These are phyloP conservation scores for Blastomussa wellsi DNA, from an alignment of 92 coral and sea anemone species.

Conservation along the genomic window DNA sequence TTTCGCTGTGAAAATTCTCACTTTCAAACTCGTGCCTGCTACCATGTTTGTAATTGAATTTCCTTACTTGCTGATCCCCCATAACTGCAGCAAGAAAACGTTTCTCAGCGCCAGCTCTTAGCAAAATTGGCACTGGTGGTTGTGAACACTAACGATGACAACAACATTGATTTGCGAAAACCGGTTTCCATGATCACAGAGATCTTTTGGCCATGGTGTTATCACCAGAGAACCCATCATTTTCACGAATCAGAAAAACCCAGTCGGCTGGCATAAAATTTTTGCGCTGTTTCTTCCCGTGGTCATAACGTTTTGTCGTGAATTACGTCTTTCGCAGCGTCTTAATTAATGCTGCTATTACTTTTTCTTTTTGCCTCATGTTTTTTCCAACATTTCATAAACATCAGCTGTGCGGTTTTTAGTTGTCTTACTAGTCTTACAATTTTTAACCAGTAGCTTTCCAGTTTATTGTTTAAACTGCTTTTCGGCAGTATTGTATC, in stretches of 20 bases:
- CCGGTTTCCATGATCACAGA: conserved; percentile 17
- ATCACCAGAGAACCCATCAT: neutral
- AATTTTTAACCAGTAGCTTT: neutral
- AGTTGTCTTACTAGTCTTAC: neutral
- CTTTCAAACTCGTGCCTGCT: neutral
- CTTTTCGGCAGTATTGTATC: neutral
- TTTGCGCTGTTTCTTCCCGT: neutral
- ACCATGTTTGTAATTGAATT: neutral
- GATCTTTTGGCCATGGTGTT: neutral
- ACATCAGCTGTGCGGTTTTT: neutral
- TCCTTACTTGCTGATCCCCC: neutral
- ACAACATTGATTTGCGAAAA: neutral
- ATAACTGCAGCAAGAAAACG: neutral
- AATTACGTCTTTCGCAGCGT: neutral
- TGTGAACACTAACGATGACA: neutral
- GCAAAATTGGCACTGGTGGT: neutral
- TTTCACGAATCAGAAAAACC: neutral
- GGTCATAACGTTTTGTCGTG: neutral
- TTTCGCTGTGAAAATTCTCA: neutral
- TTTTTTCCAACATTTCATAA: neutral
- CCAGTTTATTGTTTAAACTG: neutral
- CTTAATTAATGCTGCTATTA: neutral
- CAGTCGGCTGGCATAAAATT: neutral
- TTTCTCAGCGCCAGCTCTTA: neutral
- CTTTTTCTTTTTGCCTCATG: neutral